A percentile compares a stretch with the other conserved stretches of the same genome.
Evolutionary conservation across 2,888 invertebrate genomes (phyloP).

Genomic region (Eudemis profundana): DNA sequence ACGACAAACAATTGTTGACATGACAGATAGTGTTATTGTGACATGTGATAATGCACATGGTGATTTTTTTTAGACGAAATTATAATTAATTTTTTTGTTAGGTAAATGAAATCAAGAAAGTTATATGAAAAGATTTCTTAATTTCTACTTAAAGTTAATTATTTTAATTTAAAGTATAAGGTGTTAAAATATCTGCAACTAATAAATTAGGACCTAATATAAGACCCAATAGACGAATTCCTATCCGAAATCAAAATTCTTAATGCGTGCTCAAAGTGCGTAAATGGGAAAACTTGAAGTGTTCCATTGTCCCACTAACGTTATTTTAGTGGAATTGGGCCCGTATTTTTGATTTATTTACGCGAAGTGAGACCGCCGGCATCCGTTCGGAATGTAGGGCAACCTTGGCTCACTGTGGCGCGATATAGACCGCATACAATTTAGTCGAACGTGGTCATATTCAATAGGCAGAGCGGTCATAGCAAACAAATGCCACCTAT

Average conservation of each 20-base stretch:
- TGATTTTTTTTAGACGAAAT: no score
- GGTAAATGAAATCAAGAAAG: no score
- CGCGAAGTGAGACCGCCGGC: constrained; percentile 12
- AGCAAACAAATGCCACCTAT: not conserved
- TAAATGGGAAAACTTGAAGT: constrained; percentile 37
- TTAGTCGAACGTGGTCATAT: not conserved
- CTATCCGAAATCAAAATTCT: constrained; percentile 32
- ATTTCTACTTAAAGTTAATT: no score
- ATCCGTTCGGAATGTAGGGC: constrained; percentile 30
- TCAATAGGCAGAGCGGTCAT: not conserved
- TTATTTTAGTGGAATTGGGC: constrained; percentile 33
- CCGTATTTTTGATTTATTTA: constrained; percentile 40
- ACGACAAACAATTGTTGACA: no score
- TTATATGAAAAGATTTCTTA: no score
- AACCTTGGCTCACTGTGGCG: constrained; percentile 26
- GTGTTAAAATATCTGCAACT: no score
- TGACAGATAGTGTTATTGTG: no score
- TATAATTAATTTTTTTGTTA: no score
- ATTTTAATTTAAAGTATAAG: no score
- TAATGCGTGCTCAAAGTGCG: constrained; percentile 18
- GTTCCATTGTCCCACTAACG: constrained; percentile 32
- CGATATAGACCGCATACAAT: not conserved
- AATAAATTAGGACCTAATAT: not conserved
- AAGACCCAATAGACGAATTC: constrained; percentile 12
- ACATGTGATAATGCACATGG: no score